Conservation (phyloP, 2,113 vertebrate genomes). For the Dendrocopos noguchii region DNA sequence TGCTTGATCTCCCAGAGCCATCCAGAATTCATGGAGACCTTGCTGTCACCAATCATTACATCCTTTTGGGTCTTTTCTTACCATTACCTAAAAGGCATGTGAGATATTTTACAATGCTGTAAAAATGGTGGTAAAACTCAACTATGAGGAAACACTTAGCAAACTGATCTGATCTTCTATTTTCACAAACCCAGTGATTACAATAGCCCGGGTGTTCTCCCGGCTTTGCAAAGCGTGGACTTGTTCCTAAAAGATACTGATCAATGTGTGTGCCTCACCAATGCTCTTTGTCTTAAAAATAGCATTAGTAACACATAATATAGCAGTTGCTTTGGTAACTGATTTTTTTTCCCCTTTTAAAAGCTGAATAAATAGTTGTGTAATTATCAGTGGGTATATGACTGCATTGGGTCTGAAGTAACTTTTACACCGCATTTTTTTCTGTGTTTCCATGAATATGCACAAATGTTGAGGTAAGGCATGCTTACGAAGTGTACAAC, state of each 20-base stretch:
- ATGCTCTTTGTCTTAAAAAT: conserved; percentile 58
- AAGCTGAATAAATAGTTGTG: conserved; percentile 54
- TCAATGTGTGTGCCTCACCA: background rate
- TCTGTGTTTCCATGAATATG: background rate
- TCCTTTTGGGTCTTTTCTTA: background rate
- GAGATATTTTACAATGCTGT: background rate
- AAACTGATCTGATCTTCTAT: background rate
- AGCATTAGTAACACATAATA: conserved; percentile 50
- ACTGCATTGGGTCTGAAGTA: background rate
- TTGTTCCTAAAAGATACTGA: conserved; percentile 23
- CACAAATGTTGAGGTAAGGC: background rate
- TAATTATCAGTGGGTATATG: background rate
- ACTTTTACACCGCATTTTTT: background rate
- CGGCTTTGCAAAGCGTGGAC: background rate
- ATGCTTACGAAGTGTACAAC: conserved; percentile 2
- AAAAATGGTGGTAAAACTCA: background rate
- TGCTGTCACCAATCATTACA: background rate
- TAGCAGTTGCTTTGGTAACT: conserved; percentile 67
- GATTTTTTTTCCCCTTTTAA: conserved; percentile 28
- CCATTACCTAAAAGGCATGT: background rate
- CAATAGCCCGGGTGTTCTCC: background rate
- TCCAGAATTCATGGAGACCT: background rate
- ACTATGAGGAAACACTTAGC: background rate
- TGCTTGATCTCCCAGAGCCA: background rate
- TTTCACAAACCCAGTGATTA: background rate